These are phyloP conservation scores for Parnassius mnemosyne DNA, from an alignment of 2,888 invertebrate species.

Conservation along the genomic window DNA sequence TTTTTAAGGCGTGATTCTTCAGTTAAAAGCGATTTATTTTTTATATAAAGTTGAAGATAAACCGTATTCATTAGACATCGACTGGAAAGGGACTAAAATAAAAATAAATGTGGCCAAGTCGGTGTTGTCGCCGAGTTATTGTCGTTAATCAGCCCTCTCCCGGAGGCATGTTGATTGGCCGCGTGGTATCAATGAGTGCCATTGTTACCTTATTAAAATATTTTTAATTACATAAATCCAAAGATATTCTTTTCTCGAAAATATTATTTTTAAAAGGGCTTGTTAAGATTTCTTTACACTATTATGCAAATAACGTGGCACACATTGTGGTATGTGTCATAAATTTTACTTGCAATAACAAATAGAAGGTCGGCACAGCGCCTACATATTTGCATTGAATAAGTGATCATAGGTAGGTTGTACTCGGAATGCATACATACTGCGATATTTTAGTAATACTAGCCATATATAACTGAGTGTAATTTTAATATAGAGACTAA, in stretches of 20 bases:
- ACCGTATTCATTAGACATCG: constrained; percentile 80
- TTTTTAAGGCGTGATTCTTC: constrained; percentile 81
- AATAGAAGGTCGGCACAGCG: constrained; percentile 34
- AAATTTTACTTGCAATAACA: constrained; percentile 36
- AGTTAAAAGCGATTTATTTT: constrained; percentile 80
- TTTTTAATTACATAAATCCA: constrained; percentile 51
- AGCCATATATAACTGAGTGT: constrained; percentile 7
- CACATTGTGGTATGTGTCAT: constrained; percentile 32
- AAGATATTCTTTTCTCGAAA: not conserved
- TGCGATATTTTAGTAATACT: constrained; percentile 6
- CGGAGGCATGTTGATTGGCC: constrained; percentile 68
- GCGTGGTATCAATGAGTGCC: constrained; percentile 44
- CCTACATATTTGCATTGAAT: constrained; percentile 44
- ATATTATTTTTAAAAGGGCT: constrained; percentile 4
- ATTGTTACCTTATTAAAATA: constrained; percentile 66
- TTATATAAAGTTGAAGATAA: constrained; percentile 79
- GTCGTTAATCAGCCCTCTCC: constrained; percentile 71
- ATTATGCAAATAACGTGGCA: constrained; percentile 18
- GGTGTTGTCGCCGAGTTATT: constrained; percentile 76
- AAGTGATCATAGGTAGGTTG: constrained; percentile 40
- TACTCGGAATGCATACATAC: constrained; percentile 40
- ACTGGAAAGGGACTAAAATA: constrained; percentile 76
- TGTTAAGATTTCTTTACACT: constrained; percentile 23
- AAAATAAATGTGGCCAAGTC: constrained; percentile 73
- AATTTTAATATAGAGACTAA: constrained; percentile 14